Evolutionary conservation across 2,888 invertebrate species (phyloP), one percentile per base, ranked within the genome.

Genomic region (Spodoptera picta): DNA sequence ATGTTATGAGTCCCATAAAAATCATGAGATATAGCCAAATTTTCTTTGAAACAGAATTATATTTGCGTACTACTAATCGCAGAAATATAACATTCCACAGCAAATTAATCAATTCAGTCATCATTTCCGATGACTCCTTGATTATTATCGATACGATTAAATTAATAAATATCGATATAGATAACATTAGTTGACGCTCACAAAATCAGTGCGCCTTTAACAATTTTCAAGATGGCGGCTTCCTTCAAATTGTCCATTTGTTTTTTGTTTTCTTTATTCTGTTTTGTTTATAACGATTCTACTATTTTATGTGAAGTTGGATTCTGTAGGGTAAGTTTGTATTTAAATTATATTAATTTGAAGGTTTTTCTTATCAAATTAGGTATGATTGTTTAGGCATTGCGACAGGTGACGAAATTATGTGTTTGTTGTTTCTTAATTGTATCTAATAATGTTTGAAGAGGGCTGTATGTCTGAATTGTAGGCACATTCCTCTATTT

Each of bases 271-370:
- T 85, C 71, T 76, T 79, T 85, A 23, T 63, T 84, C 1, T 64
- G 67, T 48, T 65, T 69, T 47, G 82, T 81, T 57, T 11, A 58
- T 14, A 63, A 63, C 54, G 81, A 79, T 2, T 36, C 36, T 9
- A 6, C 36, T 65, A 71, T 91, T 42, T 79, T 92, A 49, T 94
- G 94, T 69, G 85, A 90, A 51, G 65, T 65, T n/a, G 90, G 86
- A 19, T 94, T 83, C 80, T 94, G 94, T 75, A 73, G 81, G 59
- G 94, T 94, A 75, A 87, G 91, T 89, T 24, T 24, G 6, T 36
- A 36, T 9, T 36, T 6, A 31, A 36, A 36, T 9, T 36, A 19
- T 36, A 36, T 36, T 9, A 2, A 6, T 36, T 36, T 36, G 2
- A 36, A 9, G 19, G 9, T 7, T 6, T 2, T 36, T 36, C 36